Percentiles rank a stretch among this genome's conserved stretches.
Conservation (phyloP, 2,888 invertebrate genomes). For the Coelopa pilipes region DNA sequence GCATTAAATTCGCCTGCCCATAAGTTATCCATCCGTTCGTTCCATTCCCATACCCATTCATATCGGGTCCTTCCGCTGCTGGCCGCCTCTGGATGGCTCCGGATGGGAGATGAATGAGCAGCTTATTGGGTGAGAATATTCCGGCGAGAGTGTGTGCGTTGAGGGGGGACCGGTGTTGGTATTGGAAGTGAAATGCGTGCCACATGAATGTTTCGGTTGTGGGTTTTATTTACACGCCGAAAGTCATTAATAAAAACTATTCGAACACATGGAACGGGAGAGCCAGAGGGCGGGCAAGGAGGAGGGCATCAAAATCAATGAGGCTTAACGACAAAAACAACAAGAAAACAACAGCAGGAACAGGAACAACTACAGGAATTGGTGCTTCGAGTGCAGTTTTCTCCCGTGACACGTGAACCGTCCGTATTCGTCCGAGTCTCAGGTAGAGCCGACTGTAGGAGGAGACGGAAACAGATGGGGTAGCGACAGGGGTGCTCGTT, state of each 20-base stretch:
- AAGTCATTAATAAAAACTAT: slow-evolving; percentile 20
- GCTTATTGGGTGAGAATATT: slow-evolving; percentile 9
- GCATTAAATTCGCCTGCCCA: slow-evolving; percentile 31
- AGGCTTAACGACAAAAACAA: slow-evolving; percentile 11
- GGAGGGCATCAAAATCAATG: slow-evolving; percentile 13
- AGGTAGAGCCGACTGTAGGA: too few species aligned
- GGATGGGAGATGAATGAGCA: slow-evolving; percentile 31
- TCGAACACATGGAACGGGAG: background rate
- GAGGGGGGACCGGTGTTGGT: background rate
- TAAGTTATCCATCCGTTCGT: slow-evolving; percentile 27
- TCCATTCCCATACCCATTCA: background rate
- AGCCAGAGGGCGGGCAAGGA: background rate
- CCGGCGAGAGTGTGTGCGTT: background rate
- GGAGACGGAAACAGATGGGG: too few species aligned
- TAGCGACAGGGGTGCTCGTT: too few species aligned
- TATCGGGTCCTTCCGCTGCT: background rate
- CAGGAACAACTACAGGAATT: background rate
- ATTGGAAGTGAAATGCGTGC: background rate
- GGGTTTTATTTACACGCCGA: slow-evolving; percentile 15
- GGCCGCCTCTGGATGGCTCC: background rate
- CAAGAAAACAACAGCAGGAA: background rate
- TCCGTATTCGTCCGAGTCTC: too few species aligned
- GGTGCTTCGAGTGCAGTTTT: too few species aligned
- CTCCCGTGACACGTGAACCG: too few species aligned
- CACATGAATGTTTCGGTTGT: background rate